These are phyloP conservation scores for Matsumurasca onukii DNA, from an alignment of 1,140 invertebrate species.

Conservation along the genomic window DNA sequence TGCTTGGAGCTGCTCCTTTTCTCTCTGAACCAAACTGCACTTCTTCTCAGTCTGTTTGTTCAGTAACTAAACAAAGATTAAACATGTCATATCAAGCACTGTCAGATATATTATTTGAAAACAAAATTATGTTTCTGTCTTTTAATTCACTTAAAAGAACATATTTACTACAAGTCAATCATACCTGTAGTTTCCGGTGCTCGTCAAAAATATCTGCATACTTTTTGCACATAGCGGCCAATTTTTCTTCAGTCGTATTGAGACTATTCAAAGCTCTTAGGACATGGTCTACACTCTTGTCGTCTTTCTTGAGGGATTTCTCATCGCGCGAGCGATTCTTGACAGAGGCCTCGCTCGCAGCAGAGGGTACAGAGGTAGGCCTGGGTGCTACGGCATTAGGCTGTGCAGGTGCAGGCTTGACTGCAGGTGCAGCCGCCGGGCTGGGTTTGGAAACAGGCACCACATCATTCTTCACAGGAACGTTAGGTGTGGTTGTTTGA, in stretches of 20 bases:
- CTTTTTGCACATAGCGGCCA: constrained; percentile 71
- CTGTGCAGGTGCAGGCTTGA: not conserved
- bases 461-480: not conserved
- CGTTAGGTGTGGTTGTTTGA: not conserved
- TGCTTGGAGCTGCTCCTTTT: constrained; percentile 79
- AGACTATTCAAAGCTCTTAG: constrained; percentile 67
- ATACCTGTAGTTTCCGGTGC: constrained; percentile 64
- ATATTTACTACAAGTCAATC: no score
- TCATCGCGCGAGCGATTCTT: constrained; percentile 33
- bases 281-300: constrained; percentile 65
- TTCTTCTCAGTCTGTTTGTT: constrained; percentile 67
- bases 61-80: constrained; percentile 37
- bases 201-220: constrained; percentile 80
- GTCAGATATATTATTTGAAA: no score
- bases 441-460: not conserved
- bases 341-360: constrained; percentile 11
- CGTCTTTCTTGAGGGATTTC: constrained; percentile 56
- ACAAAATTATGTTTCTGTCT: no score
- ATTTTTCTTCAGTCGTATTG: constrained; percentile 72
- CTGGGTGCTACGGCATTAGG: not conserved
- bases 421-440: no score
- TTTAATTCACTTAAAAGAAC: not conserved
- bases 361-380: not conserved
- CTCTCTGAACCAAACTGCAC: constrained; percentile 61
- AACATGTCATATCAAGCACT: not conserved